Percentiles rank a stretch among this genome's conserved stretches.
phyloP scores from a whole-genome alignment of 2,797 vertebrate genomes.

The Melanotaenia trifasciata region DNA sequence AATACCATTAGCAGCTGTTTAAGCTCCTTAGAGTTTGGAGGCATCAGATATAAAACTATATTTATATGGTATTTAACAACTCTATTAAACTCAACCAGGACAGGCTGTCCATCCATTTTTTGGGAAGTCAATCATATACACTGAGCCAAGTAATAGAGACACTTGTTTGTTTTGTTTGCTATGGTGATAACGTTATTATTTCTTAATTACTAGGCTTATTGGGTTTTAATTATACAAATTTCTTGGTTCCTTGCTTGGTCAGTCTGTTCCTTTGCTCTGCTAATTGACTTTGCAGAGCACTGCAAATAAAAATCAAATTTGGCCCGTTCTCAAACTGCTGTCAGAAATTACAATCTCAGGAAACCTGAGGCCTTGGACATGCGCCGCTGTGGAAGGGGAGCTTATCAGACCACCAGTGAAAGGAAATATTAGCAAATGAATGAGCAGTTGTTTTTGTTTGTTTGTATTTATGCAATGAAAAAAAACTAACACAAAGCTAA shows the following conservation, averaged over 20 bases:
- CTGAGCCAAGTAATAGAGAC: constrained; percentile 1
- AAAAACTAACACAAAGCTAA: constrained; percentile 19
- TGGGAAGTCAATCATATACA: constrained; percentile 9
- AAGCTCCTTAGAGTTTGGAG: background rate
- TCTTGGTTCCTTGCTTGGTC: constrained; percentile 7
- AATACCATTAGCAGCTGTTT: background rate
- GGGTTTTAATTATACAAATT: constrained; percentile 12
- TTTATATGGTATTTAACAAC: background rate
- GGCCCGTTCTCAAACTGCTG: constrained; percentile 12
- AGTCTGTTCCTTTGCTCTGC: constrained; percentile 16
- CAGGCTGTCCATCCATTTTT: background rate
- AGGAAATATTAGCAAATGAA: background rate
- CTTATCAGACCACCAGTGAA: background rate
- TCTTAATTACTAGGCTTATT: constrained; percentile 32
- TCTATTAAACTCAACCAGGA: background rate
- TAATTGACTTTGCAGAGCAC: constrained; percentile 24
- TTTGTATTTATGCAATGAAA: background rate
- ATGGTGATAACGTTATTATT: constrained; percentile 41
- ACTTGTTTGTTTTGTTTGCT: constrained; percentile 41
- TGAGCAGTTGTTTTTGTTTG: background rate
- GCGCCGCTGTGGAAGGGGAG: constrained; percentile 10
- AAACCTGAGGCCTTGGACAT: background rate
- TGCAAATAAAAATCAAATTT: constrained; percentile 18
- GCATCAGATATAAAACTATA: background rate
- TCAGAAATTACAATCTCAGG: background rate